These are phyloP conservation scores for Distichodus sexfasciatus DNA, from an alignment of 2,797 vertebrate species.

Conservation along the genomic window DNA sequence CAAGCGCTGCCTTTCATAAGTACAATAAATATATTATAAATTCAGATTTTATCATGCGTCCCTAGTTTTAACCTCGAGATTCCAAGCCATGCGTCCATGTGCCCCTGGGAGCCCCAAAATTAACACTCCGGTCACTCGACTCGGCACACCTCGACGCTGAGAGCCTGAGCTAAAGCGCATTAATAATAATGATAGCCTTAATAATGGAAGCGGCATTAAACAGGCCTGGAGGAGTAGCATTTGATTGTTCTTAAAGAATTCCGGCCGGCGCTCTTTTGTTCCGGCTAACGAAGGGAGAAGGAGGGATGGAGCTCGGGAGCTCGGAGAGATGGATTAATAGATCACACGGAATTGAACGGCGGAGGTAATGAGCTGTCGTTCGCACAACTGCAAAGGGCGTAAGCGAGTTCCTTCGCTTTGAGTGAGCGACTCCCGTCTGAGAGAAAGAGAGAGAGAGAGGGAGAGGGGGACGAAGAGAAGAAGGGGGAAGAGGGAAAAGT, in stretches of 20 bases:
- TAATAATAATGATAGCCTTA: constrained; percentile 71
- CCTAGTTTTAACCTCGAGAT: too few relatives aligned
- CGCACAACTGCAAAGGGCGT: constrained; percentile 42
- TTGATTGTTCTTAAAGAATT: constrained; percentile 72
- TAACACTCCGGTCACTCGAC: too few relatives aligned
- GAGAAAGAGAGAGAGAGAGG: constrained; percentile 21
- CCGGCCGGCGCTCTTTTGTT: constrained; percentile 62
- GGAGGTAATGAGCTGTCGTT: constrained; percentile 71
- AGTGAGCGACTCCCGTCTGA: background rate
- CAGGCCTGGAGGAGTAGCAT: constrained; percentile 61
- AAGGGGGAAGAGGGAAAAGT: too few relatives aligned
- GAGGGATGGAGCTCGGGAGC: constrained; percentile 31
- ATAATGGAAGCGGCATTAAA: constrained; percentile 70
- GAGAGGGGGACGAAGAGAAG: constrained; percentile 23
- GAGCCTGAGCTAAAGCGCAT: constrained; percentile 54
- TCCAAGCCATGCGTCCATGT: too few relatives aligned
- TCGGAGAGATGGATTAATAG: constrained; percentile 68
- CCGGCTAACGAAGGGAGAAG: constrained; percentile 63
- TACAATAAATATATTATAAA: too few relatives aligned
- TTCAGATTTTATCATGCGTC: too few relatives aligned
- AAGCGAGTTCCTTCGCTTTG: constrained; percentile 23
- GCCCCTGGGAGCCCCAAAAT: too few relatives aligned
- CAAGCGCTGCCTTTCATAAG: too few relatives aligned
- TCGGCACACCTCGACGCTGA: constrained; percentile 36
- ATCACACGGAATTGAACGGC: constrained; percentile 66